Conservation (phyloP, 2,797 vertebrate genomes). For the Lacerta agilis region DNA sequence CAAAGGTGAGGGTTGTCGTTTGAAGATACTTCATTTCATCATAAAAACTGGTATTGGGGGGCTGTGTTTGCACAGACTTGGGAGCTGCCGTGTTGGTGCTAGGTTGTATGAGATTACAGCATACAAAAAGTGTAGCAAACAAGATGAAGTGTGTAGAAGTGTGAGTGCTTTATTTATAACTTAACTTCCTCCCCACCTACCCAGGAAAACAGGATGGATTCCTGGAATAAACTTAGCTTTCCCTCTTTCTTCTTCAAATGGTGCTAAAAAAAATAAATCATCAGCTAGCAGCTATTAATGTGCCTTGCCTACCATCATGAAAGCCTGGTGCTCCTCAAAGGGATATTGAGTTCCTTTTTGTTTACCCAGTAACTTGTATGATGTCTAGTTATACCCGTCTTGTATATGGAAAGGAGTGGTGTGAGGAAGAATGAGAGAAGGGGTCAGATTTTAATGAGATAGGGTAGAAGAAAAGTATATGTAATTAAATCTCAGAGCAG, state of each 20-base stretch:
- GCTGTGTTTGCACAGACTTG: neutral
- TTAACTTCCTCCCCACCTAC: neutral
- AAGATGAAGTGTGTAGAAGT: neutral
- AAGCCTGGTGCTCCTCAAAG: slow-evolving; percentile 17
- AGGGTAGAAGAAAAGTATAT: slow-evolving; percentile 5
- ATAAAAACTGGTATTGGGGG: neutral
- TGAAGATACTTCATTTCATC: neutral
- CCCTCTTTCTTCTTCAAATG: neutral
- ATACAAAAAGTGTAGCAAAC: neutral
- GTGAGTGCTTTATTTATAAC: neutral
- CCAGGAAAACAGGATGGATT: neutral
- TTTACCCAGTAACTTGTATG: slow-evolving; percentile 1
- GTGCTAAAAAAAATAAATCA: neutral
- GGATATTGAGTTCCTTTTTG: slow-evolving; percentile 6
- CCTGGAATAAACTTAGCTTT: slow-evolving; percentile 4
- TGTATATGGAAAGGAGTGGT: slow-evolving; percentile 7
- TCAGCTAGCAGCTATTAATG: neutral
- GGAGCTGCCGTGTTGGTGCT: neutral
- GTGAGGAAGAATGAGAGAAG: neutral
- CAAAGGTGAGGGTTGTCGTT: neutral
- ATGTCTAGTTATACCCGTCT: neutral
- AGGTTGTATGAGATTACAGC: neutral
- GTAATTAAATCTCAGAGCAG: slow-evolving; percentile 18
- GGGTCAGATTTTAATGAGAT: slow-evolving; percentile 14
- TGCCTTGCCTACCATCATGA: neutral